phyloP scores from a whole-genome alignment of 2,113 vertebrate genomes.

The Proteles cristata region DNA sequence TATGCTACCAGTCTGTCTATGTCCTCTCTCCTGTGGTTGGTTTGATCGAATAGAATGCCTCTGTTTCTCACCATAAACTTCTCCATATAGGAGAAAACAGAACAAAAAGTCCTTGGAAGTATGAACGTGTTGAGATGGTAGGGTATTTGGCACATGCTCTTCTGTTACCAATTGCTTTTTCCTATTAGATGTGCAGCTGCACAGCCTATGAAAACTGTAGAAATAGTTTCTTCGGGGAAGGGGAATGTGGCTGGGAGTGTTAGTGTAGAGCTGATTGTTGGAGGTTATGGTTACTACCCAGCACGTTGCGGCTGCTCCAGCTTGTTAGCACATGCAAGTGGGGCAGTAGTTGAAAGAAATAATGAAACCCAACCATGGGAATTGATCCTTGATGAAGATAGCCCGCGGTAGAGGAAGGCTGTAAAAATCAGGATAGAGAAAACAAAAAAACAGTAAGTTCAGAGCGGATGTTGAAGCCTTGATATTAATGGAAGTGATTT shows the following conservation, averaged over 20 bases:
- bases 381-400: constrained; percentile 71
- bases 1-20: not conserved
- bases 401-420: not conserved
- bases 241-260: not conserved
- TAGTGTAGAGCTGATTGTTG: not conserved
- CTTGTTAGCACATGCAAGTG: constrained; percentile 70
- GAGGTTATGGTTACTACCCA: constrained; percentile 20
- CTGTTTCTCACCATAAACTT: not conserved
- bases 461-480: constrained; percentile 12
- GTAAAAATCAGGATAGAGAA: not conserved
- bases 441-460: not conserved
- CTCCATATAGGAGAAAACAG: not conserved
- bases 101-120: not conserved
- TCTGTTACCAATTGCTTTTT: constrained; percentile 11
- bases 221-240: constrained; percentile 49
- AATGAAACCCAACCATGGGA: constrained; percentile 48
- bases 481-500: not conserved
- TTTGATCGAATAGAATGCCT: not conserved
- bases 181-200: constrained; percentile 2
- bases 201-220: not conserved
- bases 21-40: not conserved
- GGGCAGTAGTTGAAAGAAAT: constrained; percentile 36
- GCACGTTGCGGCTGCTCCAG: not conserved
- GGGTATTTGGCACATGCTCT: not conserved
- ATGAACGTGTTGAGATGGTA: not conserved